Base-by-base conservation (phyloP, 2,797 vertebrate genomes). In the Mormyrops attenuatus region DNA sequence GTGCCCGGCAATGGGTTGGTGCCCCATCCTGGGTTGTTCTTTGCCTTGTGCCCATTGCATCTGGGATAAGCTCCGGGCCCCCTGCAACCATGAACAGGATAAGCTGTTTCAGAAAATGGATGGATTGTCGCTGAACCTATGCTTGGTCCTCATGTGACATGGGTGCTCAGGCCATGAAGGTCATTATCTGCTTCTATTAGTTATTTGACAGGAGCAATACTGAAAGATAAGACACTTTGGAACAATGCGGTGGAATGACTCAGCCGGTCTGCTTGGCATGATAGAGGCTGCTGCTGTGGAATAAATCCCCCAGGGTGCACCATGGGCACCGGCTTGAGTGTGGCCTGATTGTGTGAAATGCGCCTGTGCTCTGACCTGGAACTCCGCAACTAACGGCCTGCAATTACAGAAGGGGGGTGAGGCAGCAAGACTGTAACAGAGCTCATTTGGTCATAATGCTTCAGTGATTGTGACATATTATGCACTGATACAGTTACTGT, bases 371-470 rank as follows among this genome's bases (percentile, higher is more conserved):
- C 47, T 87, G 85, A 87, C 85, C 85, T 87, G 53, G 49, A 87
- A 87, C 85, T 34, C 52, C 7, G 52, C 50, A 41, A 87, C 85
- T 57, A 87, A 87, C 55, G 85, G 84, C 69, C 69, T 77, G 15
- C 84, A 38, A 60, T 44, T 88, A 47, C 87, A 66, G 55, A n/a
- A 7, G 7, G 57, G 34, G 41, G 47, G 87, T 17, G 87, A 66
- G 55, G 52, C 44, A 47, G 57, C 57, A 26, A 66, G 57, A 49
- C 57, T 49, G 53, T 88, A 88, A 88, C 87, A 66, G 55, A 88
- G 63, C 87, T 88, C 87, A 88, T 88, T 88, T 88, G 63, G 87
- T 88, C 57, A 88, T 66, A 88, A 88, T 88, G 87, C 30, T 57
- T 63, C 53, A 55, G 87, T 22, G 22, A 66, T 63, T 88, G 41